Conservation (phyloP, 37 sponge, comb jelly and placozoan genomes). For the Aplysina aerophoba region DNA sequence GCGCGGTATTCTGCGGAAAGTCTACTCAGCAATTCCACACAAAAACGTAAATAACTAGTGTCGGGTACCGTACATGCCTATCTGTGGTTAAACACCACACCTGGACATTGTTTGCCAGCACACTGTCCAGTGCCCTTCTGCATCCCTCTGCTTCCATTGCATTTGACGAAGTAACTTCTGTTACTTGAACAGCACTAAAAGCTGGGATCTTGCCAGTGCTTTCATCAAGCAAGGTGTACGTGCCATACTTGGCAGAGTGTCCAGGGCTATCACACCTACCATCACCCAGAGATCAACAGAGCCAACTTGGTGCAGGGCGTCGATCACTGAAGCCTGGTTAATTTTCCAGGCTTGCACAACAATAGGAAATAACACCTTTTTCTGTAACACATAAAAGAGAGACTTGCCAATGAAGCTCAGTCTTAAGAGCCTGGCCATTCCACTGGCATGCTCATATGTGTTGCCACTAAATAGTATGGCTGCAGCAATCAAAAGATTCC, state of each 20-base stretch:
- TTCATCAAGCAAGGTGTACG: slow-evolving; percentile 6
- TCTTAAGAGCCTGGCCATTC: slow-evolving; percentile 14
- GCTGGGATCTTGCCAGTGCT: not conserved
- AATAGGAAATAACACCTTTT: slow-evolving; percentile 1
- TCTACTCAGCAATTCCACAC: too few relatives aligned
- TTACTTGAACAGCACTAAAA: slow-evolving; percentile 14
- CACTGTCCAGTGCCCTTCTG: slow-evolving; percentile 11
- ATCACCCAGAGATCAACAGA: slow-evolving; percentile 15
- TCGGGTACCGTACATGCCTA: too few relatives aligned
- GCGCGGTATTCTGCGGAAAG: too few relatives aligned
- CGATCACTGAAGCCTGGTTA: slow-evolving; percentile 20
- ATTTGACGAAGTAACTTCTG: not conserved
- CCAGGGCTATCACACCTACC: slow-evolving; percentile 21
- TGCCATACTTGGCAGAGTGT: not conserved
- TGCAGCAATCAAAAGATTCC: not conserved
- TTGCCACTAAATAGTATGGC: slow-evolving; percentile 7
- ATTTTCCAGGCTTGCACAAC: not conserved
- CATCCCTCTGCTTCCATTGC: slow-evolving; percentile 18
- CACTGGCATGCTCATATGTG: slow-evolving; percentile 10
- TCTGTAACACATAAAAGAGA: not conserved
- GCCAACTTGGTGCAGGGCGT: not conserved
- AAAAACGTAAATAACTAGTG: too few relatives aligned
- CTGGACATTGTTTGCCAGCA: not conserved
- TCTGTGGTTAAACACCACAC: not conserved
- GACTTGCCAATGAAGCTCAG: slow-evolving; percentile 17